phyloP scores from a whole-genome alignment of 1,140 invertebrate genomes.

The Drosophila nannoptera region DNA sequence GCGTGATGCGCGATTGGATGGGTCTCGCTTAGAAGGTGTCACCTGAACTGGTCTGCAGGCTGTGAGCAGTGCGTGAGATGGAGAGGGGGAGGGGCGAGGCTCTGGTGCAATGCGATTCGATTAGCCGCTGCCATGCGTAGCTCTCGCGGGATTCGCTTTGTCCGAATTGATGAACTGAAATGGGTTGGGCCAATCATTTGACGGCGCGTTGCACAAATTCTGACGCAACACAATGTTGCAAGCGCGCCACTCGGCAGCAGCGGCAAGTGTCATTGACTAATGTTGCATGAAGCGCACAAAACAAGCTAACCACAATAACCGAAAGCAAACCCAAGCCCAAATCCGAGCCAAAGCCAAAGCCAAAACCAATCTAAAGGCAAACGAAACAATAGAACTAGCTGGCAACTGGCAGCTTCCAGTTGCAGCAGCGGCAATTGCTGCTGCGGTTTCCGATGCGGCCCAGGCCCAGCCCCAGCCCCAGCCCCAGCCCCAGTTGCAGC shows the following conservation, averaged over 20 bases:
- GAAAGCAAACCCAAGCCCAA: constrained; percentile 24
- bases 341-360: constrained; percentile 15
- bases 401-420: constrained; percentile 5
- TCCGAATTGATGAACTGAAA: constrained; percentile 2
- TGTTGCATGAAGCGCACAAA: constrained; percentile 72
- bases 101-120: background rate
- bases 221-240: constrained; percentile 69
- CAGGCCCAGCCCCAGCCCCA: constrained; percentile 27
- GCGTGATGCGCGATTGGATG: background rate
- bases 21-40: constrained; percentile 8
- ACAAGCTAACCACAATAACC: constrained; percentile 63
- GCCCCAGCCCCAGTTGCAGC: constrained; percentile 14
- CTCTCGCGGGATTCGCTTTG: background rate
- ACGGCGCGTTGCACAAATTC: constrained; percentile 30
- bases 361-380: constrained; percentile 46
- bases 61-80: no score
- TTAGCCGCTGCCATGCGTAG: background rate
- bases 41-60: constrained; percentile 2
- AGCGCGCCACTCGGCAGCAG: constrained; percentile 31
- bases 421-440: constrained; percentile 19
- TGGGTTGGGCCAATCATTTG: constrained; percentile 13
- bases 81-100: no score
- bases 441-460: constrained; percentile 31
- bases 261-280: constrained; percentile 67
- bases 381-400: constrained; percentile 64